Evolutionary conservation across 2,797 vertebrate genomes (phyloP), one percentile per base, ranked within the genome.

Genomic region (Hyperoplus lanceolatus): DNA sequence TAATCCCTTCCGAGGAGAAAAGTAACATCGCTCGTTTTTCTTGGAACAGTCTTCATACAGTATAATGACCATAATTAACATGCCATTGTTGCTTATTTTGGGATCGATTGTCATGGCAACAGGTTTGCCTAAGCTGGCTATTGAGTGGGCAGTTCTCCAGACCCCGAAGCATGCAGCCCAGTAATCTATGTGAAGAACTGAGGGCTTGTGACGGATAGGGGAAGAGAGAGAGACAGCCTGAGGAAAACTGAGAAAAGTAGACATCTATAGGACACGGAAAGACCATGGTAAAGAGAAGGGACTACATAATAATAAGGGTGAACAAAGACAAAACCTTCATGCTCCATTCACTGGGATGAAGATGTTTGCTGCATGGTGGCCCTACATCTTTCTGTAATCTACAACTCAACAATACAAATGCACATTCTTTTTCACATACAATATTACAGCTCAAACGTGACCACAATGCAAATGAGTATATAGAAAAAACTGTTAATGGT

Each of bases 31-130:
- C 80, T 86, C 81, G 86, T 89, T 89, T 29, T 90, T 86, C 91
- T 89, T 87, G 82, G 84, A 93, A 88, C 89, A 61, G 77, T 88
- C 87, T 83, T 90, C 83, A 77, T 90, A 89, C 86, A 76, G 84
- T 94, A 29, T 29, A 94, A 95, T 94, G 92, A 94, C 92, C 87
- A 79, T 93, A 92, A 94, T 95, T 93, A 94, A 87, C 91, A 91
- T 93, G 91, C 93, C 93, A 91, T 88, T 88, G 91, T 89, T 92
- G 89, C 91, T 92, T 93, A 93, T 94, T 29, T 94, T 94, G 92
- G 88, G 86, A 90, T 85, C 75, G 82, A 90, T 95, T 66, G 80
- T 90, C 94, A 94, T 94, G 93, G 92, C 90, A 94, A 94, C 94
- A 83, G 88, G 90, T 89, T 92, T 90, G 89, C 82, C 91, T 91